A percentile compares a stretch with the other conserved stretches of the same genome.
Conservation (phyloP, 2,888 invertebrate species). For the Heliconius charithonia region DNA sequence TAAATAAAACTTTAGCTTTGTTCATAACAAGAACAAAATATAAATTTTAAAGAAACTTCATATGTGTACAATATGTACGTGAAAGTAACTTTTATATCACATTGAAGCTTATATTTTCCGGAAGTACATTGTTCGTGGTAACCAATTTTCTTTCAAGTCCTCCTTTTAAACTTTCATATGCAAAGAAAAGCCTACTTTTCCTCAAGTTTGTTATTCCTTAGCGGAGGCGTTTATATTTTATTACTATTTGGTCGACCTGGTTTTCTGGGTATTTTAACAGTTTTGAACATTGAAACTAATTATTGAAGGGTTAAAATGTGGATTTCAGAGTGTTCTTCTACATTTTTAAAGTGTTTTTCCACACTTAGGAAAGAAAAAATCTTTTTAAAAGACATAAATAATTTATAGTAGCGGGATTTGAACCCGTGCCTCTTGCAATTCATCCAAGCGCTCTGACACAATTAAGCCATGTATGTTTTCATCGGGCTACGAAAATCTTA, state of each 20-base stretch:
- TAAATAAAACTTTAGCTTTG: no score
- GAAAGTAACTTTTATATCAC: background rate
- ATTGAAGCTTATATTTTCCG: constrained; percentile 11
- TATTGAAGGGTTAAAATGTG: background rate
- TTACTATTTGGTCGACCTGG: background rate
- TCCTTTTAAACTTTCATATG: constrained; percentile 28
- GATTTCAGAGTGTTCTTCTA: background rate
- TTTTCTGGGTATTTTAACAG: background rate
- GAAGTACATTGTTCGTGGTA: constrained; percentile 17
- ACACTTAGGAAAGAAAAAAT: no score
- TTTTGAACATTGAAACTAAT: background rate
- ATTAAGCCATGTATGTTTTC: no score
- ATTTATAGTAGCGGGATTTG: no score
- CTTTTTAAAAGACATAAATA: no score
- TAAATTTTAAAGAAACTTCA: background rate
- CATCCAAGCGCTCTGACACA: no score
- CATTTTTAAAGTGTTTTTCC: no score
- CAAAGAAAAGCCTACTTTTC: constrained; percentile 31
- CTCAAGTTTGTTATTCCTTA: constrained; percentile 19
- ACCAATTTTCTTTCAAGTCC: constrained; percentile 26
- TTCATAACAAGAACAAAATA: background rate
- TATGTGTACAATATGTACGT: background rate
- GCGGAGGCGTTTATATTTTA: constrained; percentile 9
- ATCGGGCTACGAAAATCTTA: no score
- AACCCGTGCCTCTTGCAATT: no score